A percentile compares a stretch with the other conserved stretches of the same genome.
These are phyloP conservation scores for Pinctada fucata DNA, from an alignment of 2,888 invertebrate genomes.

Conservation along the genomic window DNA sequence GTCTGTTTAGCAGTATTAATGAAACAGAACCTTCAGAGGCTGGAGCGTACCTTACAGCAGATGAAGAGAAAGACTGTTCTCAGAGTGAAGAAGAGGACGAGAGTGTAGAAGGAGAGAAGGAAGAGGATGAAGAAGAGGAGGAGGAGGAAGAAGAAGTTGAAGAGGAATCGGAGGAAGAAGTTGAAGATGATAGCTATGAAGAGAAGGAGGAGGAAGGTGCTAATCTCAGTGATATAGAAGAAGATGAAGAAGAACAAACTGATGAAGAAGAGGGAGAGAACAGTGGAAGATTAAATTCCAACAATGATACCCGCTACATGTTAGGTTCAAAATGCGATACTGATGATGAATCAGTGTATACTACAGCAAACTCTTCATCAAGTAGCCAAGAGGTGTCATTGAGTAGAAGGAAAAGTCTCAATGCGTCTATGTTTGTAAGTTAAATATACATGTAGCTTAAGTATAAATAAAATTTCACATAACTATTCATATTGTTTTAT, in stretches of 20 bases:
- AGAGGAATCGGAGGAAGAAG: conserved; percentile 7
- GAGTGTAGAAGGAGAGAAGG: conserved; percentile 3
- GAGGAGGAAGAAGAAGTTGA: conserved; percentile 19
- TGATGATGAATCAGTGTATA: conserved; percentile 16
- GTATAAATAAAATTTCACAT: background rate
- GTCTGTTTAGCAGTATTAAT: conserved; percentile 34
- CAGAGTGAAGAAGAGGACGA: conserved; percentile 21
- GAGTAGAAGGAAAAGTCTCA: conserved; percentile 10
- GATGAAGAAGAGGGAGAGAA: conserved; percentile 30
- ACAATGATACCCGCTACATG: conserved; percentile 14
- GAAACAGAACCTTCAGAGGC: conserved; percentile 2
- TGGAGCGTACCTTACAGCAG: background rate
- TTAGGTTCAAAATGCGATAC: background rate
- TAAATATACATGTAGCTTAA: background rate
- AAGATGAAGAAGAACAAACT: conserved; percentile 41
- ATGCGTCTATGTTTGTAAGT: conserved; percentile 35
- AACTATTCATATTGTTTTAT: too few relatives aligned
- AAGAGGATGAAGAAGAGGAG: conserved; percentile 28
- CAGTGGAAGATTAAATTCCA: background rate
- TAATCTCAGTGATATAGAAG: conserved; percentile 34
- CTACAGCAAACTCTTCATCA: conserved; percentile 8
- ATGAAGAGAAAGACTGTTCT: conserved; percentile 7
- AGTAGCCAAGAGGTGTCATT: background rate
- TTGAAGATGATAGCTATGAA: conserved; percentile 7
- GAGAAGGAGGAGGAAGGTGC: conserved; percentile 14